phyloP scores from a whole-genome alignment of 1,140 invertebrate genomes.

The Eurosta solidaginis region DNA sequence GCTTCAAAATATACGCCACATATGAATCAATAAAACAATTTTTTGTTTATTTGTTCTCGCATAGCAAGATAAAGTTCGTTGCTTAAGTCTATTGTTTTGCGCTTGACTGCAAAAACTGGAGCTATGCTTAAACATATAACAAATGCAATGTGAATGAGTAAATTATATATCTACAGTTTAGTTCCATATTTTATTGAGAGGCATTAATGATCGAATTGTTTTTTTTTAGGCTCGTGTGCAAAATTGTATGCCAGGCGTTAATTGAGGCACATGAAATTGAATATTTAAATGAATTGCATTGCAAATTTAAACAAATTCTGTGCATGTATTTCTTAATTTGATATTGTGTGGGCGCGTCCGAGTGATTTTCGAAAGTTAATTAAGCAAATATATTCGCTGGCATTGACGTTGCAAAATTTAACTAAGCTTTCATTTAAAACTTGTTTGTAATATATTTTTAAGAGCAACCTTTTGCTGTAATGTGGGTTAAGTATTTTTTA shows the following conservation, averaged over 20 bases:
- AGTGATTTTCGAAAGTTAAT: background rate
- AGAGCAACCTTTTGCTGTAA: too few relatives aligned
- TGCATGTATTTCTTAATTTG: background rate
- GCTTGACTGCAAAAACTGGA: background rate
- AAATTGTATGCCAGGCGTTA: background rate
- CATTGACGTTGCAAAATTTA: too few relatives aligned
- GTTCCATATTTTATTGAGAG: too few relatives aligned
- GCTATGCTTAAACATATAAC: too few relatives aligned
- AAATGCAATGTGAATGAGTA: too few relatives aligned
- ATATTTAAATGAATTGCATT: too few relatives aligned
- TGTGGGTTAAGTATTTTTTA: too few relatives aligned
- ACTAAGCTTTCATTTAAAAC: too few relatives aligned
- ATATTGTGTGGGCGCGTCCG: background rate
- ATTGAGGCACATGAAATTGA: background rate
- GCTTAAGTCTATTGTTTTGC: background rate
- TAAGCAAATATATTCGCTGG: background rate
- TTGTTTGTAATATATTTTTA: too few relatives aligned
- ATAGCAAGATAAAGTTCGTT: background rate
- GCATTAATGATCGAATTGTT: background rate
- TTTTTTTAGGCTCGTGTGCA: background rate
- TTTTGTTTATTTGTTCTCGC: background rate
- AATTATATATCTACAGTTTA: too few relatives aligned
- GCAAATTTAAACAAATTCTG: too few relatives aligned
- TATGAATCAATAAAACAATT: background rate
- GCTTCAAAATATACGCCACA: too few relatives aligned